Evolutionary conservation across 2,888 invertebrate species (phyloP), one percentile per base, ranked within the genome.

Genomic region (Cremastinae sp.): DNA sequence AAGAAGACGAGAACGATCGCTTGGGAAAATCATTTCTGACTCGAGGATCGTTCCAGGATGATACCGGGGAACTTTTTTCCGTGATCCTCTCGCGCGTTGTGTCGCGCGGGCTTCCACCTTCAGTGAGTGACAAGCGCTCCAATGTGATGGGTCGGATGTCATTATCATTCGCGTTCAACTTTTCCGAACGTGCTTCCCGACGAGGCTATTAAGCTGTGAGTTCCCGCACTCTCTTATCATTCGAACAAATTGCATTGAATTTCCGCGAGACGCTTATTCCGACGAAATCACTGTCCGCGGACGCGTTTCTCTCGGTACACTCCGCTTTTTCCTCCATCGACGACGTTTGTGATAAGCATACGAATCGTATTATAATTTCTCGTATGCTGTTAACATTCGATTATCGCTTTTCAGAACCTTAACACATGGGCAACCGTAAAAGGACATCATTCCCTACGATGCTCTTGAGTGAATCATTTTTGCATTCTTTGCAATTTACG

Each of bases 131-230:
- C 68, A 20, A 62, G 49, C 39, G 37, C 51, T 16, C 37, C 43
- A 47, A 56, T 56, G 59, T 45, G 71, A 75, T 66, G 75, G 20
- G 5, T 66, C 66, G 41, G 35, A 62, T 41, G 41, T 68, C 56
- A 66, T 66, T 37, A 55, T 71, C 45, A 66, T 66, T 56, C 49
- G 41, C 49, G 62, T 56, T 71, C 56, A 62, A 72, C n/a, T 65
- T 72, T 75, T 62, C 68, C 71, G 70, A 71, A 75, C 75, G 71
- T 62, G 41, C 45, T 49, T 35, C 16, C 43, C 75, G 22, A 61
- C 55, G 61, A 56, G 37, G 61, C 61, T 51, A 43, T 41, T 71
- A n/a, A 71, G 47, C 47, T 35, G 71, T 68, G 37, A 75, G 65
- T 72, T 55, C 37, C 37, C 56, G 16, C 12, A 28, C 51, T 12